phyloP scores from a whole-genome alignment of 2,888 invertebrate genomes.

The Salticus scenicus region DNA sequence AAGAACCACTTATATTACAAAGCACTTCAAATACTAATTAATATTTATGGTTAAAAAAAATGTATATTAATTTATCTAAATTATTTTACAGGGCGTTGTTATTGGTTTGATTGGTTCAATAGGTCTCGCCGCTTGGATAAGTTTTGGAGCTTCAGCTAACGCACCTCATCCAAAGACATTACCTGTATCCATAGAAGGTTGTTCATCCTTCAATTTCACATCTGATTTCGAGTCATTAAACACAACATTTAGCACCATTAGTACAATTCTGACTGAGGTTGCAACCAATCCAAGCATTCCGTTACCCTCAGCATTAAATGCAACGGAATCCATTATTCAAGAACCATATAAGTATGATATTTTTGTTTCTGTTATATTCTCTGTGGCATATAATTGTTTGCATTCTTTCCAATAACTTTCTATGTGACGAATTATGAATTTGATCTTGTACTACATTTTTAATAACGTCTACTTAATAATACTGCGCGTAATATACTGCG shows the following conservation, averaged over 20 bases:
- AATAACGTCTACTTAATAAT: too few relatives aligned
- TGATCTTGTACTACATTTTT: too few relatives aligned
- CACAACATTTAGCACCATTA: not conserved
- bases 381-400: too few relatives aligned
- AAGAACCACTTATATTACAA: too few relatives aligned
- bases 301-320: not conserved
- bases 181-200: slow-evolving; percentile 43
- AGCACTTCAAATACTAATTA: too few relatives aligned
- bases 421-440: too few relatives aligned
- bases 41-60: too few relatives aligned
- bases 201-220: slow-evolving; percentile 5
- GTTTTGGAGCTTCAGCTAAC: slow-evolving; percentile 51
- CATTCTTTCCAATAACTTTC: too few relatives aligned
- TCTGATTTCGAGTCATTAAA: not conserved
- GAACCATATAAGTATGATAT: not conserved
- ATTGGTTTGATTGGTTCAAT: slow-evolving; percentile 28
- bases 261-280: not conserved
- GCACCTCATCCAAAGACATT: slow-evolving; percentile 21
- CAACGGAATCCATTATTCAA: not conserved
- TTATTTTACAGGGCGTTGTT: slow-evolving; percentile 38
- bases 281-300: not conserved
- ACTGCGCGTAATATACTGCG: too few relatives aligned
- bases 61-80: too few relatives aligned
- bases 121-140: slow-evolving; percentile 37
- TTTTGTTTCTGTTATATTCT: too few relatives aligned